Conservation (phyloP, 2,113 vertebrate species). For the Hyaena hyaena region DNA sequence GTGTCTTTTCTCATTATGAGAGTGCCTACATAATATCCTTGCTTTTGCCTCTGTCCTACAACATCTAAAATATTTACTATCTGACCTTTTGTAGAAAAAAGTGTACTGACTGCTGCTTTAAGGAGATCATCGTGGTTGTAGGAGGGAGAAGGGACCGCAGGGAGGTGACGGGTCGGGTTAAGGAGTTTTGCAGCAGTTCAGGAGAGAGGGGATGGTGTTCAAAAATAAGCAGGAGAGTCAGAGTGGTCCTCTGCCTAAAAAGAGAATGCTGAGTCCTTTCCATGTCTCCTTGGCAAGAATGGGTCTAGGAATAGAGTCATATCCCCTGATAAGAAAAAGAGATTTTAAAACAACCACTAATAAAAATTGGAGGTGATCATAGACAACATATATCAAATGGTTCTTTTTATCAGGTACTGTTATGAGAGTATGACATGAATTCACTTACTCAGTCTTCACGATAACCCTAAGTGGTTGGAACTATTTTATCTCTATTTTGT, state of each 20-base stretch:
- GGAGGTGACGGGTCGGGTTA: background rate
- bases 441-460: background rate
- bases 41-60: background rate
- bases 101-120: background rate
- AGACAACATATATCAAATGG: background rate
- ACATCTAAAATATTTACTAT: background rate
- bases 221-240: background rate
- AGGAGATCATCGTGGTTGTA: background rate
- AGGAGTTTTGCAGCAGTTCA: background rate
- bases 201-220: background rate
- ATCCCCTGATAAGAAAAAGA: background rate
- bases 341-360: background rate
- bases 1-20: background rate
- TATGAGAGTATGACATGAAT: background rate
- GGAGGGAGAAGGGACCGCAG: background rate
- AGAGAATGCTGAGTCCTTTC: background rate
- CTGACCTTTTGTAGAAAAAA: background rate
- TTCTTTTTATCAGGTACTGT: background rate
- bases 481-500: background rate
- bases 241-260: background rate
- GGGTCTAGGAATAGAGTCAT: background rate
- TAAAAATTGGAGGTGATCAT: background rate
- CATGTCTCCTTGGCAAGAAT: background rate
- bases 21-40: background rate
- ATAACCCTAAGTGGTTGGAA: background rate